Base-by-base conservation (phyloP, 2,888 invertebrate species). In the Orchestes rusci region DNA sequence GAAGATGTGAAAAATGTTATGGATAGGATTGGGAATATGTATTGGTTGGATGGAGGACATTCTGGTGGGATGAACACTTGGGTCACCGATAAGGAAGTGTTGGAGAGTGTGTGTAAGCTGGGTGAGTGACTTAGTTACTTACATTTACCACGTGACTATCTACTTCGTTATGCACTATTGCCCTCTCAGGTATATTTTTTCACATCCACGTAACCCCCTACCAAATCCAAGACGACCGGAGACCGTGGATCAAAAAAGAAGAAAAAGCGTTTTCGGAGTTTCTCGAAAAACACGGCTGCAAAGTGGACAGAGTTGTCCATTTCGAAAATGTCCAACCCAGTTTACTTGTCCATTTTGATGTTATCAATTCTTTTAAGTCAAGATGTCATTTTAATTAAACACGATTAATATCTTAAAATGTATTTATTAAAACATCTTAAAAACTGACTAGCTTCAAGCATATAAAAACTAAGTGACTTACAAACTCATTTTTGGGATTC, bases 41-140 rank as follows among this genome's bases (percentile, higher is more conserved):
- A 82, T 69, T 94, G 91, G 91, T 67, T 93, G 59, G 92, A 93
- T 69, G 90, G 91, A 2, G 92, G 92, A 0, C 92, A 93, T 69
- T 80, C 83, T n/a, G 93, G 92, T 12, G 80, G 81, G 1, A 82
- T 82, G 63, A 83, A 89, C 66, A 89, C 90, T 16, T 94, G 92
- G 89, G 81, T 92, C 55, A 89, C 87, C 0, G 78, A 87, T 2
- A 70, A 79, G 52, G 75, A 77, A 39, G 72, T 89, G 27, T 71
- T 94, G 19, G 78, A 82, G 64, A 81, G 82, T 0, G 73, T 92
- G 39, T 77, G 82, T 2, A 71, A 80, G 59, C 75, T 84, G 64
- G 76, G 86, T 86, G 60, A 65, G 69, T 13, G 23, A 33, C n/a
- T 17, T 5, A 19, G 2, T 10, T 20, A 20, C 17, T 35, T 18